phyloP scores from a whole-genome alignment of 2,888 invertebrate genomes.

The Caenorhabditis zanzibari region DNA sequence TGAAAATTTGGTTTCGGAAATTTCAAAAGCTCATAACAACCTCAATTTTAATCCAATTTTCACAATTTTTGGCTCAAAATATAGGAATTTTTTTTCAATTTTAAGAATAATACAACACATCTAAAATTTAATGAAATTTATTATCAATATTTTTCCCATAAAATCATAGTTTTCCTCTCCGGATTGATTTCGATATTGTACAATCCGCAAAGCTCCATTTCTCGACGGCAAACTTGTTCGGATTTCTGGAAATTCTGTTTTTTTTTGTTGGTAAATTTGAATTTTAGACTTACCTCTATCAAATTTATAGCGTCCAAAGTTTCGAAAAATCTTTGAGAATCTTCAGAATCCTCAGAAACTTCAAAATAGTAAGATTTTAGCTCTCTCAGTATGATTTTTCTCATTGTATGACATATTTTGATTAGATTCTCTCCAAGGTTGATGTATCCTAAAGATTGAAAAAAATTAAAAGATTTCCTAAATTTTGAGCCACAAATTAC shows the following conservation, averaged over 20 bases:
- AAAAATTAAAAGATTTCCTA: too few species aligned
- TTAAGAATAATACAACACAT: too few species aligned
- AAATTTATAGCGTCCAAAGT: neutral
- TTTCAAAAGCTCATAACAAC: too few species aligned
- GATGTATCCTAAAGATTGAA: neutral
- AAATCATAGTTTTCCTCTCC: neutral
- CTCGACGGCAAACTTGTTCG: neutral
- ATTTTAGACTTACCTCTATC: neutral
- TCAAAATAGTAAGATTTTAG: neutral
- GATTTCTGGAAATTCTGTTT: neutral
- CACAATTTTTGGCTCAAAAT: neutral
- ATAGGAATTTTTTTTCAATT: neutral
- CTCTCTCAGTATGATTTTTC: conserved; percentile 4
- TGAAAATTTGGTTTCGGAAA: too few species aligned
- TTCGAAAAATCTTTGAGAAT: neutral
- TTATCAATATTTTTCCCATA: neutral
- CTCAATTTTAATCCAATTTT: too few species aligned
- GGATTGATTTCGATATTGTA: neutral
- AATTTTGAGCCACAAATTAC: too few species aligned
- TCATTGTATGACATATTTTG: neutral
- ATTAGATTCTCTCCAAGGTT: neutral
- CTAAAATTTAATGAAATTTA: neutral
- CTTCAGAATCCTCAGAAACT: neutral
- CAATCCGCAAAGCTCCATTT: neutral
- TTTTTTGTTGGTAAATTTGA: neutral